Percentiles rank a stretch among this genome's conserved stretches.
Evolutionary conservation across 2,888 invertebrate species (phyloP).

Genomic region (Lasioglossum pauxillum): DNA sequence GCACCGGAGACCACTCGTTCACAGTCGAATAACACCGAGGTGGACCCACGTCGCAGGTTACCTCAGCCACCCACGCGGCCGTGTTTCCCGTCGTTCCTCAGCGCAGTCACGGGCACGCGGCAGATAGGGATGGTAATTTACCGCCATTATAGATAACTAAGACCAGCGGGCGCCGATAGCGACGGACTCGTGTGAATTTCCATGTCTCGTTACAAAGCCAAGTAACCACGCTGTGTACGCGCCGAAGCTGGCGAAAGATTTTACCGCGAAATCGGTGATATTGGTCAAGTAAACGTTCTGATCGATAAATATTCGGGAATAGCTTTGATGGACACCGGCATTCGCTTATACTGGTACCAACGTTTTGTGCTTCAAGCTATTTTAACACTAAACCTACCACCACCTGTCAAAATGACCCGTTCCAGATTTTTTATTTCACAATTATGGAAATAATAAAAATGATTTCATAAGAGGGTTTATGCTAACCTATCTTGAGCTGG

Average conservation of each 20-base stretch:
- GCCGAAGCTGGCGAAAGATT: not conserved
- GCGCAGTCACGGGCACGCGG: constrained; percentile 47
- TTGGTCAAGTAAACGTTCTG: not conserved
- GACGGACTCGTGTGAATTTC: constrained; percentile 43
- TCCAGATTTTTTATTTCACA: too few relatives aligned
- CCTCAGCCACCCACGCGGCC: constrained; percentile 49
- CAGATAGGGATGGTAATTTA: constrained; percentile 72
- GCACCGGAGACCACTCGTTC: constrained; percentile 11
- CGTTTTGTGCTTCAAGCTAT: too few relatives aligned
- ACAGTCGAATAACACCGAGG: not conserved
- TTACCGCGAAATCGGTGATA: not conserved
- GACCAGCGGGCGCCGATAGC: constrained; percentile 34
- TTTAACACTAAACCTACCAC: too few relatives aligned
- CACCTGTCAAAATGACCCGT: too few relatives aligned
- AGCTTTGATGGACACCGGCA: not conserved
- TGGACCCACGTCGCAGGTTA: constrained; percentile 30
- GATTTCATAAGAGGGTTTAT: too few relatives aligned
- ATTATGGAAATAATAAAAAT: too few relatives aligned
- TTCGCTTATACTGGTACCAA: not conserved
- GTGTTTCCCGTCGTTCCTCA: constrained; percentile 46
- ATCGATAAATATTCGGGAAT: not conserved
- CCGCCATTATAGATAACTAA: constrained; percentile 65
- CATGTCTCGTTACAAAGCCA: constrained; percentile 50
- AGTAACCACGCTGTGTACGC: constrained; percentile 15
- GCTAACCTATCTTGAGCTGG: too few relatives aligned